A percentile compares a stretch with the other conserved stretches of the same genome.
phyloP scores from a whole-genome alignment of 1,140 invertebrate species.

The Platyura marginata region DNA sequence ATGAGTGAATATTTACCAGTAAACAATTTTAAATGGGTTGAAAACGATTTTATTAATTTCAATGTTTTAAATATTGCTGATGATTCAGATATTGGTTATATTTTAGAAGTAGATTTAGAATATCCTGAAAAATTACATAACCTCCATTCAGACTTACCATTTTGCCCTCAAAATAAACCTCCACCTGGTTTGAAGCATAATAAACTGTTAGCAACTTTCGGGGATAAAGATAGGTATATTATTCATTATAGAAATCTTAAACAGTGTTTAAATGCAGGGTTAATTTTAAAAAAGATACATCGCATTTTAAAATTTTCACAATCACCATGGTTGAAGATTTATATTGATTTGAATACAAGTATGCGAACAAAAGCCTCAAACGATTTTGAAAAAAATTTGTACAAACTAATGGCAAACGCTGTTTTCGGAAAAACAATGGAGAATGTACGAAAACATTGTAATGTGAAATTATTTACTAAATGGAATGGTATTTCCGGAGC shows the following conservation, averaged over 20 bases:
- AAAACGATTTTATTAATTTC: slow-evolving; percentile 4
- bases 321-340: slow-evolving; percentile 19
- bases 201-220: neutral
- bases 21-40: slow-evolving; percentile 16
- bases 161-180: slow-evolving; percentile 14
- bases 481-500: slow-evolving; percentile 11
- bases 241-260: slow-evolving; percentile 23
- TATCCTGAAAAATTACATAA: slow-evolving; percentile 24
- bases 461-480: slow-evolving; percentile 16
- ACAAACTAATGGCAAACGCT: slow-evolving; percentile 26
- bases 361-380: slow-evolving; percentile 14
- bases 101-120: slow-evolving; percentile 23
- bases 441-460: slow-evolving; percentile 18
- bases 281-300: slow-evolving; percentile 23
- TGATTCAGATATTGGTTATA: slow-evolving; percentile 20
- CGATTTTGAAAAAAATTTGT: slow-evolving; percentile 27
- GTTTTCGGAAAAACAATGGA: slow-evolving; percentile 29
- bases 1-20: slow-evolving; percentile 15
- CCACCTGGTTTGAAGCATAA: slow-evolving; percentile 4
- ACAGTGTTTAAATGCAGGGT: slow-evolving; percentile 15
- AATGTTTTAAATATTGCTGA: slow-evolving; percentile 9
- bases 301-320: slow-evolving; percentile 23
- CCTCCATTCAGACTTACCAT: slow-evolving; percentile 22
- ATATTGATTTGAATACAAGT: slow-evolving; percentile 25
- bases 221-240: slow-evolving; percentile 20